These are phyloP conservation scores for Myopa tessellatipennis DNA, from an alignment of 2,888 invertebrate species.

Conservation along the genomic window DNA sequence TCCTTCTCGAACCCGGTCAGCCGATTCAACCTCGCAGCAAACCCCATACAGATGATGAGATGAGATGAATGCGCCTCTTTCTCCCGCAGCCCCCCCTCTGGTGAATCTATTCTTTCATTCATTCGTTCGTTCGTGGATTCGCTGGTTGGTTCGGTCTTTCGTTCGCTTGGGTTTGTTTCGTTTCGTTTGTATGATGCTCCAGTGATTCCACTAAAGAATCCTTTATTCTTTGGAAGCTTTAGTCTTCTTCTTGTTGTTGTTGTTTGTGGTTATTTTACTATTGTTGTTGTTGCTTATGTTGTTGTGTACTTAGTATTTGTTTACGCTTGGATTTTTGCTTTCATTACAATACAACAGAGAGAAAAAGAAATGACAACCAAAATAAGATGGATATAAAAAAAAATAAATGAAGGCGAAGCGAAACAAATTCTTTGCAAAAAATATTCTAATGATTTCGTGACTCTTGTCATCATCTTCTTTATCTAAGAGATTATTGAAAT, in stretches of 20 bases:
- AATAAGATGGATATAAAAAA: background rate
- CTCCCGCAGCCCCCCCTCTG: background rate
- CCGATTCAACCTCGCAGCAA: too few relatives aligned
- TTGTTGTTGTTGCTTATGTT: slow-evolving; percentile 23
- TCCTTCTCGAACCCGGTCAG: background rate
- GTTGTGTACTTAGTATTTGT: slow-evolving; percentile 37
- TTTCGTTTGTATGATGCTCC: slow-evolving; percentile 41
- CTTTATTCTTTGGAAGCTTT: slow-evolving; percentile 34
- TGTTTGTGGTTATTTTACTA: slow-evolving; percentile 13
- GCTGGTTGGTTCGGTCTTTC: background rate
- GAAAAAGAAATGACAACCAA: background rate
- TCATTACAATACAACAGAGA: slow-evolving; percentile 32
- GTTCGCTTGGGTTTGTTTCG: background rate
- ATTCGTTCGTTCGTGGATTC: slow-evolving; percentile 13
- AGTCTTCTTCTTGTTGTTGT: slow-evolving; percentile 20
- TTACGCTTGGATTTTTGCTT: slow-evolving; percentile 42
- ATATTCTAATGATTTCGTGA: slow-evolving; percentile 41
- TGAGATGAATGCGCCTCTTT: background rate
- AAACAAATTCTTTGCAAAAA: slow-evolving; percentile 23
- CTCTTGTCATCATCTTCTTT: slow-evolving; percentile 38
- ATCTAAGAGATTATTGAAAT: slow-evolving; percentile 41
- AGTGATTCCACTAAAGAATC: slow-evolving; percentile 37
- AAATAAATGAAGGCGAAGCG: background rate
- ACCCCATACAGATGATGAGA: too few relatives aligned
- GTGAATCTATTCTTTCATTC: background rate